Percentiles rank a stretch among this genome's conserved stretches.
Evolutionary conservation across 2,888 invertebrate species (phyloP).

Genomic region (Leucozona laternaria): DNA sequence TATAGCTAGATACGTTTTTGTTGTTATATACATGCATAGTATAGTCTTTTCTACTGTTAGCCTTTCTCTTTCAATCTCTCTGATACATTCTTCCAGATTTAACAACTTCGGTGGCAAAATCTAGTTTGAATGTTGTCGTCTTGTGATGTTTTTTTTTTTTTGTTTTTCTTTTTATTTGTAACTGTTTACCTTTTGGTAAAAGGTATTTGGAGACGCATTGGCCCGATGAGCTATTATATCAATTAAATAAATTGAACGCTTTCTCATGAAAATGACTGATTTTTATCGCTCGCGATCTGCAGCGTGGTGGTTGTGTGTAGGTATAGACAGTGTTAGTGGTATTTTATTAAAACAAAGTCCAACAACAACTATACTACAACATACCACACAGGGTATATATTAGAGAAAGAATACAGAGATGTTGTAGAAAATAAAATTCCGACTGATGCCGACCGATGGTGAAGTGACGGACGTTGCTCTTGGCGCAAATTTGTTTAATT

Average conservation of each 20-base stretch:
- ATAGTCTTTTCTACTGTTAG: slow-evolving; percentile 33
- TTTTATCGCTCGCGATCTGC: slow-evolving; percentile 62
- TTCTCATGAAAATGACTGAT: slow-evolving; percentile 79
- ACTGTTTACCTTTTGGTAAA: slow-evolving; percentile 47
- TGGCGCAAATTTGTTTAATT: slow-evolving; percentile 70
- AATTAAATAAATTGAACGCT: slow-evolving; percentile 82
- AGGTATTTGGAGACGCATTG: slow-evolving; percentile 60
- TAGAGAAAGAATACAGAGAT: neutral
- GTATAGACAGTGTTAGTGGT: neutral
- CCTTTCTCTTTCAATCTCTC: slow-evolving; percentile 63
- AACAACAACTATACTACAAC: neutral
- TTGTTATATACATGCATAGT: too few relatives aligned
- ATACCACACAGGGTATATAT: neutral
- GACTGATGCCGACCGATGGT: too few relatives aligned
- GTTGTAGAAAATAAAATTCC: slow-evolving; percentile 4
- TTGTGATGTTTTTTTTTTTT: neutral
- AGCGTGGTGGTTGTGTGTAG: neutral
- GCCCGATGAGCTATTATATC: slow-evolving; percentile 75
- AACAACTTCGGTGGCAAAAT: slow-evolving; percentile 40
- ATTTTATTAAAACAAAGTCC: slow-evolving; percentile 36
- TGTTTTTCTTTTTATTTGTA: slow-evolving; percentile 17
- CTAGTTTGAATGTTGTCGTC: slow-evolving; percentile 50
- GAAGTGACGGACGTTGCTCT: too few relatives aligned
- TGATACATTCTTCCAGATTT: slow-evolving; percentile 39
- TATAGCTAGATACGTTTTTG: neutral